Evolutionary conservation across 2,797 vertebrate species (phyloP).

Genomic region (Arrhamphus sclerolepis): DNA sequence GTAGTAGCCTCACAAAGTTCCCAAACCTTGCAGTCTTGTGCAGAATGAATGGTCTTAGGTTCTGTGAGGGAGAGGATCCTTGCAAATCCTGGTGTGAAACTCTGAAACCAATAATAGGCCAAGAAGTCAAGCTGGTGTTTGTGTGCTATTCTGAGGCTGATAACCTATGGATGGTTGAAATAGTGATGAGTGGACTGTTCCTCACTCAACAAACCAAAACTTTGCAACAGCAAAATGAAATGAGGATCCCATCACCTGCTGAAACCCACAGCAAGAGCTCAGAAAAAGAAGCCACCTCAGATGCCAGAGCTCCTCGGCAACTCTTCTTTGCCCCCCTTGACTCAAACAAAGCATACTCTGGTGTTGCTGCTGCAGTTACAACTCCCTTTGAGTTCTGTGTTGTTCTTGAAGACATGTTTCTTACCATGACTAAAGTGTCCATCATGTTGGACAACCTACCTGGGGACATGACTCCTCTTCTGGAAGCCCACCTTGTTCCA

Average conservation of each 20-base stretch:
- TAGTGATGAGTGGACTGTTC: constrained; percentile 62
- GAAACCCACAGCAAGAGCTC: background rate
- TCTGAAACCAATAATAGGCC: constrained; percentile 54
- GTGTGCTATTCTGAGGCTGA: constrained; percentile 59
- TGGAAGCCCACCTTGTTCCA: constrained; percentile 66
- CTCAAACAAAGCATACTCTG: constrained; percentile 68
- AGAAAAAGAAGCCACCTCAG: background rate
- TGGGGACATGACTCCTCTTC: constrained; percentile 68
- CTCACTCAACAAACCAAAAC: constrained; percentile 54
- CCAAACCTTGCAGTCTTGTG: constrained; percentile 79
- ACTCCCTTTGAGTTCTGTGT: constrained; percentile 86
- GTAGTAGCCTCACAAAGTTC: constrained; percentile 52
- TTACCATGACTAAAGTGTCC: constrained; percentile 74
- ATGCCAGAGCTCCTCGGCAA: constrained; percentile 32
- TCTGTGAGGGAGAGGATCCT: constrained; percentile 29
- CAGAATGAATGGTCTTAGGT: constrained; percentile 68
- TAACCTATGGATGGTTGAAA: constrained; percentile 81
- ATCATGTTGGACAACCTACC: constrained; percentile 77
- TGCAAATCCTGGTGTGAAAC: constrained; percentile 45
- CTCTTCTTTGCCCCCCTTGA: constrained; percentile 70
- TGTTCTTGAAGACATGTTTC: constrained; percentile 79
- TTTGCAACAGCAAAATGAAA: constrained; percentile 7
- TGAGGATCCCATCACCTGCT: background rate
- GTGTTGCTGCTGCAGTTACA: constrained; percentile 76
- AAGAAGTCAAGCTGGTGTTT: constrained; percentile 78